A percentile compares a stretch with the other conserved stretches of the same genome.
These are phyloP conservation scores for Morpho achilles DNA, from an alignment of 2,888 invertebrate species.

Conservation along the genomic window DNA sequence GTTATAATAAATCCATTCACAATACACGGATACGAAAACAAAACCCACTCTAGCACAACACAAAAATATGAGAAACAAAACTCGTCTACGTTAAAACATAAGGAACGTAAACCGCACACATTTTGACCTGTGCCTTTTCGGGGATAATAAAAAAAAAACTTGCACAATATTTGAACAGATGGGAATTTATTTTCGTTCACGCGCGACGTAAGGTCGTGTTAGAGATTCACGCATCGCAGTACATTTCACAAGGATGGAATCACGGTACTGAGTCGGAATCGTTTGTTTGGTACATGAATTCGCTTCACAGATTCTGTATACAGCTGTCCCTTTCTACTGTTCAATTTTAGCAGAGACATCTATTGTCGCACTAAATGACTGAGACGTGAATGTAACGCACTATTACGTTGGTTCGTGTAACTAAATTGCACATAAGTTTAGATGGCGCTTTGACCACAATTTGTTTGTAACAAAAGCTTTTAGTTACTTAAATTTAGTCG, in stretches of 20 bases:
- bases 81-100: constrained; percentile 38
- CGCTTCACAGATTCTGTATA: constrained; percentile 32
- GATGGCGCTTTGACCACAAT: too few species aligned
- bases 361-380: constrained; percentile 27
- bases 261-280: constrained; percentile 56
- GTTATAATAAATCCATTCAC: constrained; percentile 70
- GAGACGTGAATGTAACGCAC: not conserved
- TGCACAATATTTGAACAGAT: constrained; percentile 74
- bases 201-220: constrained; percentile 47
- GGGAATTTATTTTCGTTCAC: constrained; percentile 71
- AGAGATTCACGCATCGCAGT: constrained; percentile 30
- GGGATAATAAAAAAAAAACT: constrained; percentile 57
- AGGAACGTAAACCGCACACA: constrained; percentile 48
- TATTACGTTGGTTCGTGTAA: too few species aligned
- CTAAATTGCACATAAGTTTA: too few species aligned
- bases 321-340: constrained; percentile 58
- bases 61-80: constrained; percentile 45
- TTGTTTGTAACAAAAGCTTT: too few species aligned
- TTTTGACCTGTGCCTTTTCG: constrained; percentile 47
- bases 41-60: constrained; percentile 68
- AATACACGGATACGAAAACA: constrained; percentile 58
- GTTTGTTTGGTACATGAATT: constrained; percentile 47
- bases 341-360: constrained; percentile 42
- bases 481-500: too few species aligned
- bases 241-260: constrained; percentile 46